These are phyloP conservation scores for Phyto melanocephala DNA, from an alignment of 2,888 invertebrate genomes.

Conservation along the genomic window DNA sequence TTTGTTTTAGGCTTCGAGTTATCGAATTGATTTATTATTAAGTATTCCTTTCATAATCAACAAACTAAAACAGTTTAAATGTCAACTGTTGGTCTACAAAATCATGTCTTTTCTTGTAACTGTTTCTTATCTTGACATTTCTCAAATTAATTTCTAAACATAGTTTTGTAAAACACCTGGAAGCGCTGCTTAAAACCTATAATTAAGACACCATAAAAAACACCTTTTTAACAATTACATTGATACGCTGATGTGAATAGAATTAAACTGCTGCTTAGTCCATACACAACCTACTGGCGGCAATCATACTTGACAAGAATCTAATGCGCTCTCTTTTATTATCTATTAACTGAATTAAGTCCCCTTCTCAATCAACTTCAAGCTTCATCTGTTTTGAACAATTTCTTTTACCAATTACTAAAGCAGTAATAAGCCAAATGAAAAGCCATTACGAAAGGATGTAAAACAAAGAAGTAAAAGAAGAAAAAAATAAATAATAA, in stretches of 20 bases:
- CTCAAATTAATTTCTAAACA: not conserved
- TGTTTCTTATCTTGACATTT: too few species aligned
- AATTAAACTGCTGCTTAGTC: not conserved
- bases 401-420: conserved; percentile 16
- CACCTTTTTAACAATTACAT: not conserved
- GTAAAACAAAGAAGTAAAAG: not conserved
- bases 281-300: not conserved
- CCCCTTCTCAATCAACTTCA: conserved; percentile 13
- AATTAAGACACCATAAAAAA: not conserved
- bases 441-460: conserved; percentile 8
- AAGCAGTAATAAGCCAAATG: not conserved
- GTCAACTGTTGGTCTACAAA: too few species aligned
- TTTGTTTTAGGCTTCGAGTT: too few species aligned
- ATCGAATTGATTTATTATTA: too few species aligned
- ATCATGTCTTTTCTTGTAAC: too few species aligned
- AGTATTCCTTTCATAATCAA: too few species aligned
- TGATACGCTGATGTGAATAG: not conserved
- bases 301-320: not conserved
- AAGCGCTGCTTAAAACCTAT: not conserved
- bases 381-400: conserved; percentile 20
- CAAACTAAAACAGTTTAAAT: too few species aligned
- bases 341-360: conserved; percentile 17
- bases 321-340: not conserved
- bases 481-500: not conserved
- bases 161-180: not conserved